Base-by-base conservation (phyloP, 2,113 vertebrate species). In the Lamprologus tigripictilis region DNA sequence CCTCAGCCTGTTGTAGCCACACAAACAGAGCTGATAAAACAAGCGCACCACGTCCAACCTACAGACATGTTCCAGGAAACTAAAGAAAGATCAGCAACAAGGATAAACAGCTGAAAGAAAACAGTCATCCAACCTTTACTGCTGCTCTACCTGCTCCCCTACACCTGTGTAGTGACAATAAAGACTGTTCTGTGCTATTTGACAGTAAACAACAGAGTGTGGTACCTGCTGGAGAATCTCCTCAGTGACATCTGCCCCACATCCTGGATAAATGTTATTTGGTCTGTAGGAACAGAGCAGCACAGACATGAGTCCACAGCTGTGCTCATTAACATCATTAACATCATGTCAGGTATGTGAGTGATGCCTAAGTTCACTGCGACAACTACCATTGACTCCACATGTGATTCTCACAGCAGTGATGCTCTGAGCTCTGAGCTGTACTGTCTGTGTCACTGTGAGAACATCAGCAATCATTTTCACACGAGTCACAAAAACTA, bases 181-280 rank as follows among this genome's bases (percentile, higher is more conserved):
- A 2, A 66, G 61, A 19, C 31, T 35, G 26, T 61, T 14, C 23
- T 28, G 16, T 63, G 0, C 5, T 9, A 6, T 31, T 55, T 37
- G 19, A 57, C n/a, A 49, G 31, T 14, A 68, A 71, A 63, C 16
- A 9, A 58, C 17, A 9, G 13, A 17, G 19, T 55, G 47, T 3
- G 37, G 16, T 97, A 99, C 98, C 98, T 98, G 93, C 92, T 93
- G 89, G 97, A 96, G 82, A 94, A 90, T 81, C 94, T 97, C 87
- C 96, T 97, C 86, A 97, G 94, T 4, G 97, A 96, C 90, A 99
- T 96, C 85, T 97, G 97, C 76, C 98, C 98, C 91, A 99, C 94
- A 2, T 99, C 98, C 87, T 99, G 98, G 87, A 99, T 97, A 91
- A 98, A 98, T 82, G 97, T 95, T 91, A 99, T 98, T 93, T 99